These are phyloP conservation scores for Pseudomyrmex flavicornis DNA, from an alignment of 1,140 invertebrate species.

Conservation along the genomic window DNA sequence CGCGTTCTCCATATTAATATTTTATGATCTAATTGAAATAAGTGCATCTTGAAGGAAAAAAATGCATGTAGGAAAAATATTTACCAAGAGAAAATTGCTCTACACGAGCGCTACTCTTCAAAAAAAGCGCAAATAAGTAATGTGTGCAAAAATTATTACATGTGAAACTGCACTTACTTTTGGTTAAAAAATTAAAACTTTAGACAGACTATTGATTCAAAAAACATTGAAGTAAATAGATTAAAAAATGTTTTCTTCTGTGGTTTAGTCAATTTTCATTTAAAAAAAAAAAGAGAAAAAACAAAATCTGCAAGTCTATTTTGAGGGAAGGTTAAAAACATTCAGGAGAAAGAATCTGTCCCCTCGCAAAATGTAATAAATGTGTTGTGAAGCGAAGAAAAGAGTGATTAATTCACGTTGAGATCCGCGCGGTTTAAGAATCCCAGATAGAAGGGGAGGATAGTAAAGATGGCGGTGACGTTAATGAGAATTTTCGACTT, in stretches of 20 bases:
- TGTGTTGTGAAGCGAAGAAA: constrained; percentile 36
- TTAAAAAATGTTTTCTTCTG: neutral
- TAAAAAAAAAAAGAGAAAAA: neutral
- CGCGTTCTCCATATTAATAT: constrained; percentile 15
- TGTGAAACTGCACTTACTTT: neutral
- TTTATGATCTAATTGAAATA: constrained; percentile 45
- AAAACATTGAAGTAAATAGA: constrained; percentile 7
- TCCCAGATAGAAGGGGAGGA: constrained; percentile 14
- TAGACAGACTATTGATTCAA: constrained; percentile 4
- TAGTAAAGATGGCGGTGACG: constrained; percentile 13
- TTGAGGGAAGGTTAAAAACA: constrained; percentile 45
- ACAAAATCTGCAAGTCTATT: constrained; percentile 55
- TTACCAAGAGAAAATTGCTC: neutral
- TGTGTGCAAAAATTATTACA: neutral
- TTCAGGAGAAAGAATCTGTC: neutral
- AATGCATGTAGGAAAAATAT: constrained; percentile 11
- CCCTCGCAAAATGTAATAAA: constrained; percentile 50
- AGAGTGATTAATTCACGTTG: constrained; percentile 57
- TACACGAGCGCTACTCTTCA: neutral
- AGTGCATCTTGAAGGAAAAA: constrained; percentile 18
- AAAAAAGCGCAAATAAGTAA: neutral
- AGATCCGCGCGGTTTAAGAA: constrained; percentile 31
- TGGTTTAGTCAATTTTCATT: constrained; percentile 19
- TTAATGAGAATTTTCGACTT: constrained; percentile 3
- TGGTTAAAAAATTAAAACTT: neutral